phyloP scores from a whole-genome alignment of 92 coral and sea anemone species.

The Porites cylindrica region DNA sequence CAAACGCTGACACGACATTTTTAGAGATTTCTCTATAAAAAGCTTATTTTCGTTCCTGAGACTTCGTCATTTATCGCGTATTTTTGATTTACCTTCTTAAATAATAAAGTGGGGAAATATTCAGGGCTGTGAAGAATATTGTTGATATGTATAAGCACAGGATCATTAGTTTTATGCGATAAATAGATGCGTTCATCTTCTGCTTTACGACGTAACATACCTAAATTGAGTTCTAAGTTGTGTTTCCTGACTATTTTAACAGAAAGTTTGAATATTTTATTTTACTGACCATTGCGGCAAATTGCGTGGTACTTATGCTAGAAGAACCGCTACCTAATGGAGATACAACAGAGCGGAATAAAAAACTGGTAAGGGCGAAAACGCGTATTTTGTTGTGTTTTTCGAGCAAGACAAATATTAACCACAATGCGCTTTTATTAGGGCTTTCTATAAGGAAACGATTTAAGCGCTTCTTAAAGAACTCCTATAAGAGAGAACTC shows the following conservation, averaged over 20 bases:
- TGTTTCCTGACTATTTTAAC: conserved; percentile 67
- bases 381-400: no score
- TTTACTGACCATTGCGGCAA: conserved; percentile 95
- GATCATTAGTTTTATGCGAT: neutral
- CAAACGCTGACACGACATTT: conserved; percentile 29
- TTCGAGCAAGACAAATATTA: no score
- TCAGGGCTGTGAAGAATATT: neutral
- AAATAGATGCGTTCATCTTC: neutral
- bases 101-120: no score
- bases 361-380: conserved; percentile 76
- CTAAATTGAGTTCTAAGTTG: conserved; percentile 22
- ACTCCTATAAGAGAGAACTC: neutral
- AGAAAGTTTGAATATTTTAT: conserved; percentile 96
- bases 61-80: neutral
- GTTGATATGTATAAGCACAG: neutral
- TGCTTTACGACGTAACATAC: neutral
- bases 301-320: conserved; percentile 92
- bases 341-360: conserved; percentile 86
- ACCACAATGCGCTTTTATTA: neutral
- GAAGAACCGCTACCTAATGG: conserved; percentile 96
- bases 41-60: neutral
- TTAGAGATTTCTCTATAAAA: conserved; percentile 2
- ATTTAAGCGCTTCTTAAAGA: neutral
- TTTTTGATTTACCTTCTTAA: no score
- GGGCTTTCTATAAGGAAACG: neutral